Conservation (phyloP, 2,888 invertebrate genomes). For the Nemapogon koenigi region DNA sequence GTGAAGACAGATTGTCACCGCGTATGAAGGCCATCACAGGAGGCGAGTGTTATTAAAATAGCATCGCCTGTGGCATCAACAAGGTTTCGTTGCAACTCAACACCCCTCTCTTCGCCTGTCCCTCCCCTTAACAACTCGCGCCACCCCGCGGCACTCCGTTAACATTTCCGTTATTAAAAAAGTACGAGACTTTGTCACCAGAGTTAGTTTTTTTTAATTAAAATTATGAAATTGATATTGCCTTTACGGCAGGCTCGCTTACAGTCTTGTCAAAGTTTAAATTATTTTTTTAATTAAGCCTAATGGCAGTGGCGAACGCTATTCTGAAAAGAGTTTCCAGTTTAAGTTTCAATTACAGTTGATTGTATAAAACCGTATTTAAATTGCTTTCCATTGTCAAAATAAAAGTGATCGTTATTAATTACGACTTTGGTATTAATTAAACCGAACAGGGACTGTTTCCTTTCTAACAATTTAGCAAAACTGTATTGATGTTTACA, state of each 20-base stretch:
- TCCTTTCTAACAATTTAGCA: no score
- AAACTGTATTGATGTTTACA: no score
- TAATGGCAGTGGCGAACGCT: slow-evolving; percentile 59
- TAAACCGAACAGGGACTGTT: slow-evolving; percentile 4
- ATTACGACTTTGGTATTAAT: slow-evolving; percentile 14
- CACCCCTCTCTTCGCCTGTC: slow-evolving; percentile 21
- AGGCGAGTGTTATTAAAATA: slow-evolving; percentile 25
- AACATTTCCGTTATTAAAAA: slow-evolving; percentile 65
- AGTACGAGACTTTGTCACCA: slow-evolving; percentile 62
- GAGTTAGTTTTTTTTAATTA: slow-evolving; percentile 65
- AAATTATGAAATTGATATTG: slow-evolving; percentile 67
- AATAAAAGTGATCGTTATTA: slow-evolving; percentile 28
- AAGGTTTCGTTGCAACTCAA: no score
- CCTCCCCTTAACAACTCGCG: slow-evolving; percentile 24
- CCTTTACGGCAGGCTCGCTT: slow-evolving; percentile 52
- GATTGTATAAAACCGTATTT: slow-evolving; percentile 35
- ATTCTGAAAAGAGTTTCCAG: slow-evolving; percentile 55
- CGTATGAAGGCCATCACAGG: no score
- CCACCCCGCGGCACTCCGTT: slow-evolving; percentile 29
- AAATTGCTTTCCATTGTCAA: slow-evolving; percentile 41
- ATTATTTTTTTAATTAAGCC: slow-evolving; percentile 64
- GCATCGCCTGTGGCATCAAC: slow-evolving; percentile 20
- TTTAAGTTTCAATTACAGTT: slow-evolving; percentile 46
- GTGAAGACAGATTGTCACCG: no score
- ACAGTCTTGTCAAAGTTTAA: slow-evolving; percentile 62